Evolutionary conservation across 1,140 invertebrate genomes (phyloP).

Genomic region (Bombus ignitus): DNA sequence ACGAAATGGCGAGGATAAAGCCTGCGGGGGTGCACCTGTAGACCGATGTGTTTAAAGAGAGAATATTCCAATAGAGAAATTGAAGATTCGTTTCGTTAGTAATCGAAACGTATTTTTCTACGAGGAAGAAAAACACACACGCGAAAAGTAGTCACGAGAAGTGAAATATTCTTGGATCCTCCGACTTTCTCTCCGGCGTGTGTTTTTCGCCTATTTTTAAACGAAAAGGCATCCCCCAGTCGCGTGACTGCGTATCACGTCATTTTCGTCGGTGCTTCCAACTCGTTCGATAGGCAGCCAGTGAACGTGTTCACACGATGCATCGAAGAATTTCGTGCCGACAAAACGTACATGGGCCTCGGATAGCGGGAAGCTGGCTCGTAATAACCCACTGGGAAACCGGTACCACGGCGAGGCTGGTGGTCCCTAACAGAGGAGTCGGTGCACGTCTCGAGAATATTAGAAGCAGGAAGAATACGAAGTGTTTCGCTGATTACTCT

Average conservation of each 20-base stretch:
- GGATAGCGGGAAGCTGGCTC: slow-evolving; percentile 58
- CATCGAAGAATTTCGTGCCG: slow-evolving; percentile 64
- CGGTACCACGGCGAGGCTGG: slow-evolving; percentile 68
- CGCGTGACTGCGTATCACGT: slow-evolving; percentile 9
- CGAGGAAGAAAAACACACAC: neutral
- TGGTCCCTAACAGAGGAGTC: slow-evolving; percentile 66
- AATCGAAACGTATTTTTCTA: neutral
- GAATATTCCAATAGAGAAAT: too few species aligned
- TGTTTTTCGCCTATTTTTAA: neutral
- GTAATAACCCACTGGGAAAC: slow-evolving; percentile 68
- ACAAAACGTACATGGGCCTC: slow-evolving; percentile 32
- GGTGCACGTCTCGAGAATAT: slow-evolving; percentile 68
- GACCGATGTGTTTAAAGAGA: neutral
- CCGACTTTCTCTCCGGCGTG: neutral
- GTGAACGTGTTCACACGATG: slow-evolving; percentile 49
- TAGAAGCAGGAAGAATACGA: slow-evolving; percentile 69
- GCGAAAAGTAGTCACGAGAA: neutral
- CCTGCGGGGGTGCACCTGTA: neutral
- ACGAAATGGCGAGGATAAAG: neutral
- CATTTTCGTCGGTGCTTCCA: slow-evolving; percentile 2
- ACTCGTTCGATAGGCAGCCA: neutral
- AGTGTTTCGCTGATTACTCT: slow-evolving; percentile 64
- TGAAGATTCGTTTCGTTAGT: neutral
- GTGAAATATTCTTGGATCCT: neutral
- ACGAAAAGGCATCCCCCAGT: neutral